These are phyloP conservation scores for Pteruthius melanotis DNA, from an alignment of 2,113 vertebrate genomes.

Conservation along the genomic window DNA sequence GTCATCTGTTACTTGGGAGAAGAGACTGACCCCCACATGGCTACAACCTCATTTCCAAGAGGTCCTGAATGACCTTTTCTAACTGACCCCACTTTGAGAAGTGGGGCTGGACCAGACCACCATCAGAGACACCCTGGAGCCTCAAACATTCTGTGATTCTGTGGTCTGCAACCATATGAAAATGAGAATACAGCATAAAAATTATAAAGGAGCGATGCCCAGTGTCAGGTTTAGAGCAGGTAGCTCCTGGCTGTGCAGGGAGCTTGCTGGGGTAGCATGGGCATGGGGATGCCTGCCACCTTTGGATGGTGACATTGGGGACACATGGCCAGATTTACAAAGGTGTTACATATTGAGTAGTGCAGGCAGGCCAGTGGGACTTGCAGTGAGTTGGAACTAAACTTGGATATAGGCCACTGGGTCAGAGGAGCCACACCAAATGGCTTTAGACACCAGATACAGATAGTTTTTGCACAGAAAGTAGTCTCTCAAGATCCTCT, in stretches of 20 bases:
- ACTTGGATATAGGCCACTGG: not conserved
- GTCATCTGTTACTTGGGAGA: not conserved
- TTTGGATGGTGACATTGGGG: not conserved
- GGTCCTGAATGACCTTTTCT: not conserved
- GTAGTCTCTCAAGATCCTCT: not conserved
- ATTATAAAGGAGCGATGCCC: accelerated
- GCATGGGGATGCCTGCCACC: accelerated
- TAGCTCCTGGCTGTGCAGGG: not conserved
- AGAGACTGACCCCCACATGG: accelerated
- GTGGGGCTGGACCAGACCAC: not conserved
- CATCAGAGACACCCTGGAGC: not conserved
- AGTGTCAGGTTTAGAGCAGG: not conserved
- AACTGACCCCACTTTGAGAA: not conserved
- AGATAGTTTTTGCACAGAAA: not conserved
- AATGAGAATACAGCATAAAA: not conserved
- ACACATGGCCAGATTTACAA: not conserved
- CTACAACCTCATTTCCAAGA: accelerated
- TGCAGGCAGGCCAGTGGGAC: not conserved
- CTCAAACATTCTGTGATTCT: not conserved
- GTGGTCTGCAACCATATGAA: not conserved
- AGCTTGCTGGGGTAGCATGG: not conserved
- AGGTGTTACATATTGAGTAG: accelerated
- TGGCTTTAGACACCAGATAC: not conserved
- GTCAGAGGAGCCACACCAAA: not conserved
- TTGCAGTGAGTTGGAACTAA: not conserved